Conservation (phyloP, 2,888 invertebrate genomes). For the Melieria omissa region DNA sequence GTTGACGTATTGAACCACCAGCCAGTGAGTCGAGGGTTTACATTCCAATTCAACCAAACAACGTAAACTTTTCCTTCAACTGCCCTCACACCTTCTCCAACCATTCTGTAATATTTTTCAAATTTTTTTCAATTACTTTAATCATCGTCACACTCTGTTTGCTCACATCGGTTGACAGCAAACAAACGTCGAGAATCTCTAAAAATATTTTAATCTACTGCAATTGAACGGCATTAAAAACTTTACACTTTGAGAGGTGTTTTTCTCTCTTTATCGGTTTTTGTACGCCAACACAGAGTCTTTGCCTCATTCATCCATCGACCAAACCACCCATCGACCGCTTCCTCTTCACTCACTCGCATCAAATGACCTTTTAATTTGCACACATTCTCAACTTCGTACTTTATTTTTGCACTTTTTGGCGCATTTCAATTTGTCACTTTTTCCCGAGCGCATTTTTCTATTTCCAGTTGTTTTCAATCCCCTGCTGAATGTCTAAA, state of each 20-base stretch:
- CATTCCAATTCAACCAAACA: too few relatives aligned
- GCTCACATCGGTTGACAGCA: conserved; percentile 25
- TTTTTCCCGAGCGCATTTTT: conserved; percentile 5
- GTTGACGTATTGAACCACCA: too few relatives aligned
- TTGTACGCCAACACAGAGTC: too few relatives aligned
- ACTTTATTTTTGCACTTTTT: conserved; percentile 6
- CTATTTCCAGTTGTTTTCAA: conserved; percentile 1
- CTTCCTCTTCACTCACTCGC: neutral
- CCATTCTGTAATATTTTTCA: neutral
- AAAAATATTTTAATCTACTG: conserved; percentile 35
- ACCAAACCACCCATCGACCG: too few relatives aligned
- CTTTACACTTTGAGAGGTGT: conserved; percentile 42
- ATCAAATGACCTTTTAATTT: neutral
- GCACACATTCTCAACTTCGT: neutral
- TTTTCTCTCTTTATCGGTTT: too few relatives aligned
- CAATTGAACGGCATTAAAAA: conserved; percentile 60
- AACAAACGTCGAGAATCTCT: neutral
- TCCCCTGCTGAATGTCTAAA: neutral
- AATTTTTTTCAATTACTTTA: neutral
- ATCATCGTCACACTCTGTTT: conserved; percentile 8
- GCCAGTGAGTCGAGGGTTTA: too few relatives aligned
- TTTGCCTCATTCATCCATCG: too few relatives aligned
- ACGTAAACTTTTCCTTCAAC: too few relatives aligned
- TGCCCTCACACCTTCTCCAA: neutral
- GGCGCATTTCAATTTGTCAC: neutral